phyloP scores from a whole-genome alignment of 1,140 invertebrate genomes.

The Calephelis virginiensis region DNA sequence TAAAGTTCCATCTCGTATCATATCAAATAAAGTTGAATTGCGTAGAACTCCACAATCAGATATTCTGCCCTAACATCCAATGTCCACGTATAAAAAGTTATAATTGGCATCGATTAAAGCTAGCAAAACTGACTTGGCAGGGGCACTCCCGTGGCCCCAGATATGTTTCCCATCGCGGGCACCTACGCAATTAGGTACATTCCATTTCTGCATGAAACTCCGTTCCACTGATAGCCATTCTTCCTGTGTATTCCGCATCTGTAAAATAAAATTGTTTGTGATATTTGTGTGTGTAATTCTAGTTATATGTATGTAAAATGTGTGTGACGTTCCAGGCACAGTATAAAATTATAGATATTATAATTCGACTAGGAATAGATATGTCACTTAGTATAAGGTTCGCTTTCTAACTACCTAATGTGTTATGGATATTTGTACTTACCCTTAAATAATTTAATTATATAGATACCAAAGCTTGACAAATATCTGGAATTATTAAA shows the following conservation, averaged over 20 bases:
- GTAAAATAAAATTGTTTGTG: slow-evolving; percentile 19
- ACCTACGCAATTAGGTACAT: slow-evolving; percentile 17
- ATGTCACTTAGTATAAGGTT: slow-evolving; percentile 1
- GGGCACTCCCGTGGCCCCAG: neutral
- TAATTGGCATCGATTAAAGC: slow-evolving; percentile 18
- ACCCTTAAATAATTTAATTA: slow-evolving; percentile 16
- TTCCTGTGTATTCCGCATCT: slow-evolving; percentile 12
- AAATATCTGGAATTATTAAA: slow-evolving; percentile 14
- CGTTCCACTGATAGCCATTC: slow-evolving; percentile 9
- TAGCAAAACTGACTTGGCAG: slow-evolving; percentile 13
- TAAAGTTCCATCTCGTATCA: slow-evolving; percentile 16
- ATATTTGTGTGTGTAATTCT: slow-evolving; percentile 11
- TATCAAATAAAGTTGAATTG: slow-evolving; percentile 15
- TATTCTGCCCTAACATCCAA: slow-evolving; percentile 19
- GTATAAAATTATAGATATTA: slow-evolving; percentile 1
- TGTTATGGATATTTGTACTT: neutral
- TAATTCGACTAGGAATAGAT: neutral
- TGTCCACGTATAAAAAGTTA: slow-evolving; percentile 13
- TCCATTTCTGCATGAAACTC: slow-evolving; percentile 18
- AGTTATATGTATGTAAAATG: slow-evolving; percentile 14
- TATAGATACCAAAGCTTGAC: slow-evolving; percentile 14
- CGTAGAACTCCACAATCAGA: slow-evolving; percentile 18
- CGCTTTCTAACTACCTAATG: neutral
- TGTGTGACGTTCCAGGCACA: slow-evolving; percentile 8
- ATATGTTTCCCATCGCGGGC: slow-evolving; percentile 6